A percentile compares a stretch with the other conserved stretches of the same genome.
Evolutionary conservation across 2,797 vertebrate species (phyloP).

Genomic region (Sylvia borin): DNA sequence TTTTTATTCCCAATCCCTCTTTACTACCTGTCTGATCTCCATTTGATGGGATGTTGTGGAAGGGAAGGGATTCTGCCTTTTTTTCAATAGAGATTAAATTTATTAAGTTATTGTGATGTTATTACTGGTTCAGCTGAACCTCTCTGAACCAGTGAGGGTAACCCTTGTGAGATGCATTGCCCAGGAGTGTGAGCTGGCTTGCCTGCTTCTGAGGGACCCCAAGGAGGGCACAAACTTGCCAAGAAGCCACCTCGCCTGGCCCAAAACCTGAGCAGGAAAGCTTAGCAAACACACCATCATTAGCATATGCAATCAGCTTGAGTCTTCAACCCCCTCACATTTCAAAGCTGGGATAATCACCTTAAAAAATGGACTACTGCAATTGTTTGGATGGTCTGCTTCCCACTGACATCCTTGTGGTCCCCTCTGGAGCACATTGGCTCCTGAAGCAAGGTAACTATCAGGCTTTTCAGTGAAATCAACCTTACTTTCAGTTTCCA

Average conservation of each 20-base stretch:
- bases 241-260: neutral
- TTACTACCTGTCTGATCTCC: neutral
- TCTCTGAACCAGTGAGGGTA: accelerated
- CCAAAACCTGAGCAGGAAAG: neutral
- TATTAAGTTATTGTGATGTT: neutral
- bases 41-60: neutral
- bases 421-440: neutral
- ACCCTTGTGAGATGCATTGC: accelerated
- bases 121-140: neutral
- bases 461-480: neutral
- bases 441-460: neutral
- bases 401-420: neutral
- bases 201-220: neutral
- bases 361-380: accelerated
- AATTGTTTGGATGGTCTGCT: neutral
- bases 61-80: neutral
- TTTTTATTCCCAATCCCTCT: neutral
- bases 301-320: neutral
- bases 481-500: conserved; percentile 44
- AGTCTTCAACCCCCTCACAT: neutral
- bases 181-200: neutral
- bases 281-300: neutral
- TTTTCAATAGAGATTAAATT: neutral
- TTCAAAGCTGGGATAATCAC: neutral
- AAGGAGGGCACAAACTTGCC: neutral